Percentiles rank a stretch among this genome's conserved stretches.
phyloP scores from a whole-genome alignment of 2,888 invertebrate species.

The Xanthorhoe spadicearia region DNA sequence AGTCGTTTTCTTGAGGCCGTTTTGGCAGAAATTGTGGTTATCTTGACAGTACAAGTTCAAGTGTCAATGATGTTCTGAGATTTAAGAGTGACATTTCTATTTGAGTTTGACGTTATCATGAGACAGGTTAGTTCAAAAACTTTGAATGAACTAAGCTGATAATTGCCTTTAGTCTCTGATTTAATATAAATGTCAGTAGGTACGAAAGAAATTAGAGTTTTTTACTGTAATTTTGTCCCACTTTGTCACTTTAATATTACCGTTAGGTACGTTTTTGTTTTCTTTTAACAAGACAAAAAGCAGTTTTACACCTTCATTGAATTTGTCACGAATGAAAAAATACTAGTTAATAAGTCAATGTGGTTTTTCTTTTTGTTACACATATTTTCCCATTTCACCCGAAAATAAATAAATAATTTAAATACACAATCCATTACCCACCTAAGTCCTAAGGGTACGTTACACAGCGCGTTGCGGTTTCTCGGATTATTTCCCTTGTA shows the following conservation, averaged over 20 bases:
- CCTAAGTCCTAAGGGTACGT: conserved; percentile 38
- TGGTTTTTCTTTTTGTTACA: too few species aligned
- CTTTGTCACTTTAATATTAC: too few species aligned
- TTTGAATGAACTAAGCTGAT: neutral
- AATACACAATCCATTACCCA: conserved; percentile 31
- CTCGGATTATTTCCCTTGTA: conserved; percentile 50
- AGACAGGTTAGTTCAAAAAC: neutral
- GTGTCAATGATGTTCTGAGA: neutral
- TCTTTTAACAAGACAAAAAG: too few species aligned
- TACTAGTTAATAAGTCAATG: too few species aligned
- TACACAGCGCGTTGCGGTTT: conserved; percentile 37
- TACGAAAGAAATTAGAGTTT: too few species aligned
- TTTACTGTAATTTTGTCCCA: too few species aligned
- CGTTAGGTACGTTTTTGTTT: too few species aligned
- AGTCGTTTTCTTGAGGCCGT: conserved; percentile 17
- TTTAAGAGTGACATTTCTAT: neutral
- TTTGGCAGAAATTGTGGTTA: conserved; percentile 2
- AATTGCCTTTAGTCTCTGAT: neutral
- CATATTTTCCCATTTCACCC: neutral
- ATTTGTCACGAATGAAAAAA: too few species aligned
- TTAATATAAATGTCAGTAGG: neutral
- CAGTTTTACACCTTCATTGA: too few species aligned
- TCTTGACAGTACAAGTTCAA: conserved; percentile 6
- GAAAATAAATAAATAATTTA: neutral
- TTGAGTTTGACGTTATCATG: conserved; percentile 1